phyloP scores from a whole-genome alignment of 2,113 vertebrate genomes.

The Australoheros scitulus region DNA sequence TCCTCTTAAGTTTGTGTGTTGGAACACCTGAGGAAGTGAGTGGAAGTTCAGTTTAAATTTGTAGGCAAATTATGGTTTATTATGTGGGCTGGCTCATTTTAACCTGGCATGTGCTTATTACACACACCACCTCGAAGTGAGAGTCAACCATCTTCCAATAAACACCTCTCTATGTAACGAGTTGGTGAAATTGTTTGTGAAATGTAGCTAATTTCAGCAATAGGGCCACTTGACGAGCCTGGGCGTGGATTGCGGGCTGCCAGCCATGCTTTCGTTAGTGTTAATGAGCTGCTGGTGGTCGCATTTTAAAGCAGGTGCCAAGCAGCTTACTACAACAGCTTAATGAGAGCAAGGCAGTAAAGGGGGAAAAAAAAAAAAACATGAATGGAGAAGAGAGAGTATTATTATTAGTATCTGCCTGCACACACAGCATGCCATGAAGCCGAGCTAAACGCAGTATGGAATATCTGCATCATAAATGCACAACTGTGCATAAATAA shows the following conservation, averaged over 20 bases:
- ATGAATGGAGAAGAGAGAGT: slow-evolving; percentile 66
- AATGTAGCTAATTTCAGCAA: slow-evolving; percentile 77
- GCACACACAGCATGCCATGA: slow-evolving; percentile 22
- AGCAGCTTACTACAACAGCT: slow-evolving; percentile 73
- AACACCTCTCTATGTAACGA: slow-evolving; percentile 78
- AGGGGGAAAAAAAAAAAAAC: slow-evolving; percentile 19
- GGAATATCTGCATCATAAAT: slow-evolving; percentile 28
- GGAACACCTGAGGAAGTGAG: not conserved
- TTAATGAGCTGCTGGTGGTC: slow-evolving; percentile 78
- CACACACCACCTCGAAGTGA: slow-evolving; percentile 53
- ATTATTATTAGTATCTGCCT: slow-evolving; percentile 70
- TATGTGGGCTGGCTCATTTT: slow-evolving; percentile 65
- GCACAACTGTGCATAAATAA: not conserved
- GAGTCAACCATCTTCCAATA: slow-evolving; percentile 77
- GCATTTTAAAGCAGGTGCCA: slow-evolving; percentile 79
- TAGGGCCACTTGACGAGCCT: slow-evolving; percentile 64
- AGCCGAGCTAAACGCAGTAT: slow-evolving; percentile 6
- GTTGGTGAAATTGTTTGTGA: slow-evolving; percentile 81
- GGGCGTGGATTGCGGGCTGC: slow-evolving; percentile 68
- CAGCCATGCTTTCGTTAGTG: slow-evolving; percentile 71
- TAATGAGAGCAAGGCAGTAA: slow-evolving; percentile 78
- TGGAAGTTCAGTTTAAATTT: slow-evolving; percentile 46
- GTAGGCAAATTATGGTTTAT: slow-evolving; percentile 69
- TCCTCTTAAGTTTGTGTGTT: slow-evolving; percentile 19
- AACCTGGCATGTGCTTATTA: slow-evolving; percentile 69